Evolutionary conservation across 1,140 invertebrate species (phyloP).

Genomic region (Leptinotarsa defecta): DNA sequence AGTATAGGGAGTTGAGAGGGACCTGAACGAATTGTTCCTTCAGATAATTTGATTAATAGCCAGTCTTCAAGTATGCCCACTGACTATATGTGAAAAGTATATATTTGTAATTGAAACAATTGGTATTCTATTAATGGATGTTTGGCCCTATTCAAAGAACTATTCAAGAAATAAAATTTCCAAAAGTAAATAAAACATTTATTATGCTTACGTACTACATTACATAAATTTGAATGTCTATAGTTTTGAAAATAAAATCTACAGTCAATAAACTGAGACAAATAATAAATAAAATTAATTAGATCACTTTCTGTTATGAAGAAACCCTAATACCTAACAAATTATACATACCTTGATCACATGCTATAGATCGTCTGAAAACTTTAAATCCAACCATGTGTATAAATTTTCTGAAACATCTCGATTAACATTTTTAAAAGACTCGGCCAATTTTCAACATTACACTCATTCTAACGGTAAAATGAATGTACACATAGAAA

Average conservation of each 20-base stretch:
- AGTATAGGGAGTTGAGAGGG: no score
- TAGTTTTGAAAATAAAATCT: conserved; percentile 17
- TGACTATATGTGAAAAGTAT: no score
- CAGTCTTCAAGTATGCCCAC: no score
- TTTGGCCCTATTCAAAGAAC: no score
- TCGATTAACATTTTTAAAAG: not conserved
- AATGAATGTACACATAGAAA: not conserved
- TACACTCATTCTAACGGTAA: not conserved
- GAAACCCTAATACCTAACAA: conserved; percentile 10
- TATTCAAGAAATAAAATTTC: not conserved
- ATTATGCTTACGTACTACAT: not conserved
- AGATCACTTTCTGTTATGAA: conserved; percentile 11
- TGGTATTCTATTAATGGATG: no score
- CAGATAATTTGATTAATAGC: no score
- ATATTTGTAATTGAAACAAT: no score
- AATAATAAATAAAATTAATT: conserved; percentile 26
- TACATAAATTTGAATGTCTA: conserved; percentile 11
- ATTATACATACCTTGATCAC: conserved; percentile 14
- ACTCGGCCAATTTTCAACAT: not conserved
- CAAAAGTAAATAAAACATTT: conserved; percentile 13
- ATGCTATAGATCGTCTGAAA: not conserved
- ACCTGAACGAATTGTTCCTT: no score
- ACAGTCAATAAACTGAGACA: not conserved
- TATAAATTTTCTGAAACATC: conserved; percentile 7
- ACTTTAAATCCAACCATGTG: not conserved